Base-by-base conservation (phyloP, 2,113 vertebrate genomes). In the Etheostoma cragini region DNA sequence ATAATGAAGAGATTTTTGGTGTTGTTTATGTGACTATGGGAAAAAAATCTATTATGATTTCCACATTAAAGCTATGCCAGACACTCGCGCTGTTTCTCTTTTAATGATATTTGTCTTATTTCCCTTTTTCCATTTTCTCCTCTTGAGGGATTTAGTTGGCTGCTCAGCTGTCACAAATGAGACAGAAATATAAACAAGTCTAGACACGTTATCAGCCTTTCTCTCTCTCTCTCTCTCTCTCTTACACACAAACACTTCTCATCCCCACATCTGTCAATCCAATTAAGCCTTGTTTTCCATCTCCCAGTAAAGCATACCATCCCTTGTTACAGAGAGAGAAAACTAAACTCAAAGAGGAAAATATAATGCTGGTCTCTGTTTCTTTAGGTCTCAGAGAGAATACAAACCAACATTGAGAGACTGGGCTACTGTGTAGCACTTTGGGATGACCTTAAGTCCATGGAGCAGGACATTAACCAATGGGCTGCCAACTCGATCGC, bases 361-460 rank as follows among this genome's bases (percentile, higher is more conserved):
- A 46, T 45, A 53, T 6, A 54, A 10, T 76, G 24, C 42, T 81
- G 47, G 5, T 76, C 2, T 79, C 11, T 78, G n/a, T 70, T 76
- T 24, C 50, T 76, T 49, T 66, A 99, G 98, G 88, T 96, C 0
- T 96, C 96, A n/a, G 97, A 98, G 87, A 96, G 90, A 87, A 94
- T 97, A 50, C 98, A 98, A 62, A 95, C 96, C n/a, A 96, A 96
- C 88, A 94, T 95, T 0, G 95, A 97, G 53, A 93, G 87, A 38
- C 94, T 99, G 47, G 92, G 94, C 7, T 61, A 91, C 24, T 95
- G 95, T 22, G 1, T 97, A 19, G 91, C 94, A n/a, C 91, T 98
- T 0, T 99, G 97, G 98, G 96, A 96, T 8, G 97, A 99, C 57
- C 93, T 99, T 10, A 94, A 96, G 76, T 85, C 92, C 68, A 91